Conservation (phyloP, 2,888 invertebrate species). For the Drosophila quinaria region DNA sequence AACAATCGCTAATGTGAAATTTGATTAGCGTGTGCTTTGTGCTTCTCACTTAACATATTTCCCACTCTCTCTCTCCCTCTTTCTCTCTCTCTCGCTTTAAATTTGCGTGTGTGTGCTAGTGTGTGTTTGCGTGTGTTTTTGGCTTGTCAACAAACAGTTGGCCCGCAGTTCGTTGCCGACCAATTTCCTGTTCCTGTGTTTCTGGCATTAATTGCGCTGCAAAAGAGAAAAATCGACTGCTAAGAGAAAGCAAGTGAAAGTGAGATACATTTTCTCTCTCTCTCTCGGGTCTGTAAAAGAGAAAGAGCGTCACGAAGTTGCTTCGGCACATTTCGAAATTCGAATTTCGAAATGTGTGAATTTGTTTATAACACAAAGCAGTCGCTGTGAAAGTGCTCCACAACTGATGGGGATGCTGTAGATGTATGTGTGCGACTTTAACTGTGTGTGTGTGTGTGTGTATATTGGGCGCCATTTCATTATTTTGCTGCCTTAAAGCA, state of each 20-base stretch:
- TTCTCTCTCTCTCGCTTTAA: background rate
- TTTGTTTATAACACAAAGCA: conserved; percentile 65
- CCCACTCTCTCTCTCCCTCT: background rate
- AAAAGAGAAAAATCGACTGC: conserved; percentile 21
- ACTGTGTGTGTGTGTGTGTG: conserved; percentile 13
- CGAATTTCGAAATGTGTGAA: conserved; percentile 78
- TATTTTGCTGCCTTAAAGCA: conserved; percentile 57
- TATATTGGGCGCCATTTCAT: conserved; percentile 51
- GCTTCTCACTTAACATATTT: conserved; percentile 1
- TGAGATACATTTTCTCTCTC: conserved; percentile 19
- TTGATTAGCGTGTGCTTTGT: conserved; percentile 64
- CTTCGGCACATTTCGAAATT: conserved; percentile 65
- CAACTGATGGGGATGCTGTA: conserved; percentile 45
- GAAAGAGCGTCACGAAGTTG: conserved; percentile 31
- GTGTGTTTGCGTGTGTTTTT: conserved; percentile 31
- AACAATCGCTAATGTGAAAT: conserved; percentile 57
- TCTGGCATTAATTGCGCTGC: conserved; percentile 22
- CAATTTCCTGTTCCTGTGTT: conserved; percentile 38
- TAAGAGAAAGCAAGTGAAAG: conserved; percentile 19
- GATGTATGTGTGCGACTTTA: conserved; percentile 3
- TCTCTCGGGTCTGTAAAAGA: conserved; percentile 2
- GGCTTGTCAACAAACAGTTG: conserved; percentile 54
- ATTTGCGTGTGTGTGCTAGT: conserved; percentile 12
- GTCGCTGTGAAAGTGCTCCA: conserved; percentile 25
- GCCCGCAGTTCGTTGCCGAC: conserved; percentile 43